Conservation (phyloP, 2,113 vertebrate genomes). For the rabbit (Oryctolagus cuniculus) region DNA sequence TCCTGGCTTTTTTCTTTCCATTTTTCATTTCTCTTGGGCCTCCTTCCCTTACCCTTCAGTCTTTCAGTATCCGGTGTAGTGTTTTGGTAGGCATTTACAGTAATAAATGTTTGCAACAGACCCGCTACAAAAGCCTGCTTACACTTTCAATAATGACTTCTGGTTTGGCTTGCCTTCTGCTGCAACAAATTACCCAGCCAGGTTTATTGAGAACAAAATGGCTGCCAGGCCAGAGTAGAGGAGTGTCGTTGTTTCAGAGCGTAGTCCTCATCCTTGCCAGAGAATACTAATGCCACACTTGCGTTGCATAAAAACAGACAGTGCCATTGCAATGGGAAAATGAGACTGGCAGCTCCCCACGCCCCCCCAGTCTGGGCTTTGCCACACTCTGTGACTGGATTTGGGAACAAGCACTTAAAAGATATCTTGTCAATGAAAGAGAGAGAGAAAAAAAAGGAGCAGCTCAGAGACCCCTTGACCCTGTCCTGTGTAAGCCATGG, state of each 20-base stretch:
- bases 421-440: constrained; percentile 65
- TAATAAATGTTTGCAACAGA: constrained; percentile 22
- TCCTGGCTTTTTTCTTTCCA: constrained; percentile 25
- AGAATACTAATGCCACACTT: constrained; percentile 40
- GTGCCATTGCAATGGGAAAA: constrained; percentile 44
- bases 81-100: not conserved
- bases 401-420: constrained; percentile 62
- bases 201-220: constrained; percentile 65
- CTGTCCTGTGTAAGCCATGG: constrained; percentile 65
- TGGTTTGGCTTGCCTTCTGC: constrained; percentile 39
- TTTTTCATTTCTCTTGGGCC: constrained; percentile 47
- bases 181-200: constrained; percentile 52
- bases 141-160: constrained; percentile 47
- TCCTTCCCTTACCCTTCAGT: not conserved
- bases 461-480: constrained; percentile 74
- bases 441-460: not conserved
- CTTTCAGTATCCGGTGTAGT: not conserved
- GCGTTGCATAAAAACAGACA: constrained; percentile 37
- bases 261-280: constrained; percentile 47
- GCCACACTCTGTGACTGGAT: constrained; percentile 59
- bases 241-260: constrained; percentile 45
- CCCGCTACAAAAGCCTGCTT: not conserved
- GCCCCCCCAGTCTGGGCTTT: not conserved
- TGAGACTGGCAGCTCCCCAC: constrained; percentile 12
- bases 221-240: constrained; percentile 20